phyloP scores from a whole-genome alignment of 2,797 vertebrate genomes.

The Sarcophilus harrisii region DNA sequence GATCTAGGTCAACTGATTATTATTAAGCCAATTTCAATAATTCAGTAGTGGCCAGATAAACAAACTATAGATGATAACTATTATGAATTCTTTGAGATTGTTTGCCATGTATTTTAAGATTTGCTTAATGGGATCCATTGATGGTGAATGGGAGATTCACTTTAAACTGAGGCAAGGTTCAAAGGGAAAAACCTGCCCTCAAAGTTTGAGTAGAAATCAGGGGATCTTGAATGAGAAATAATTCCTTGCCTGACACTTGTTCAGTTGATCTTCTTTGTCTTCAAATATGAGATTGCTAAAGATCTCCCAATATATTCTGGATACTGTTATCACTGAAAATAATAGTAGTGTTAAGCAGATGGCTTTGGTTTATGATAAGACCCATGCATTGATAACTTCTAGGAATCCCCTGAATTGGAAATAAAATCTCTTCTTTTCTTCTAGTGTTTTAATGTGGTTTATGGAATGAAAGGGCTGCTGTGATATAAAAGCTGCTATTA shows the following conservation, averaged over 20 bases:
- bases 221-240: background rate
- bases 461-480: background rate
- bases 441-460: background rate
- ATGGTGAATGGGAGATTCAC: background rate
- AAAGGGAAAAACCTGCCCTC: background rate
- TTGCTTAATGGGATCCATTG: background rate
- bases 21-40: background rate
- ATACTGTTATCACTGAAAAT: background rate
- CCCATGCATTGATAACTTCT: background rate
- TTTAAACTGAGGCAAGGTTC: background rate
- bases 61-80: background rate
- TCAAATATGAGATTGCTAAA: background rate
- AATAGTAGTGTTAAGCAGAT: background rate
- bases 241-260: background rate
- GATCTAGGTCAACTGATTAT: background rate
- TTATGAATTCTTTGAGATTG: background rate
- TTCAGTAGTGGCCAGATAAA: background rate
- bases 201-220: background rate
- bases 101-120: background rate
- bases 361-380: background rate
- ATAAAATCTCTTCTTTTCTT: background rate
- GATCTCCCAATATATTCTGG: background rate
- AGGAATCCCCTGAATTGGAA: background rate
- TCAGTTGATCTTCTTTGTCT: background rate
- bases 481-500: background rate